phyloP scores from a whole-genome alignment of 2,888 invertebrate species.

The Hypomecis punctinalis region DNA sequence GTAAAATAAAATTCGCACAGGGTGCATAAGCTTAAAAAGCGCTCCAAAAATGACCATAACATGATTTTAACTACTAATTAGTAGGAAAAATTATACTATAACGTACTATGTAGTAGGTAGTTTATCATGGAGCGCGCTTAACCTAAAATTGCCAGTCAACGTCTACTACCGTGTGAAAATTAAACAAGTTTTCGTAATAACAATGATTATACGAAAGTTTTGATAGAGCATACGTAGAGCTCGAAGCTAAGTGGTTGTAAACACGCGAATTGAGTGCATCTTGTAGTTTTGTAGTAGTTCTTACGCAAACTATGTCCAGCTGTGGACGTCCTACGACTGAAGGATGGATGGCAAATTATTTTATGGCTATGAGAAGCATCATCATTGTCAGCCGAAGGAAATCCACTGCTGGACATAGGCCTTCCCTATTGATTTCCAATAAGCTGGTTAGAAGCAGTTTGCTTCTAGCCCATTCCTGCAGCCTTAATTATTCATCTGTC shows the following conservation, averaged over 20 bases:
- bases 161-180: constrained; percentile 30
- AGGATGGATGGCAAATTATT: too few species aligned
- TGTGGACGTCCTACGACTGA: too few species aligned
- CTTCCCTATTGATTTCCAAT: too few species aligned
- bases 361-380: too few species aligned
- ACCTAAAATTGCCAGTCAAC: constrained; percentile 44
- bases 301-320: neutral
- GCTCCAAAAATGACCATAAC: constrained; percentile 1
- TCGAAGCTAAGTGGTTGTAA: constrained; percentile 5
- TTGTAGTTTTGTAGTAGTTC: neutral
- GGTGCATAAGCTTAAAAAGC: too few species aligned
- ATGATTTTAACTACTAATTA: constrained; percentile 8
- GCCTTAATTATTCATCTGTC: too few species aligned
- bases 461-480: too few species aligned
- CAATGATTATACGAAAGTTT: constrained; percentile 17
- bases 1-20: too few species aligned
- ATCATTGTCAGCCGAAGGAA: too few species aligned
- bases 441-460: too few species aligned
- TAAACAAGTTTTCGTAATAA: constrained; percentile 17
- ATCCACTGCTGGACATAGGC: too few species aligned
- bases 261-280: constrained; percentile 11
- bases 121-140: constrained; percentile 23
- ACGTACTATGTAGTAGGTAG: neutral
- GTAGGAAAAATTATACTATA: neutral
- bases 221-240: constrained; percentile 5